Conservation (phyloP, 1,140 invertebrate species). For the Ericerus pela region DNA sequence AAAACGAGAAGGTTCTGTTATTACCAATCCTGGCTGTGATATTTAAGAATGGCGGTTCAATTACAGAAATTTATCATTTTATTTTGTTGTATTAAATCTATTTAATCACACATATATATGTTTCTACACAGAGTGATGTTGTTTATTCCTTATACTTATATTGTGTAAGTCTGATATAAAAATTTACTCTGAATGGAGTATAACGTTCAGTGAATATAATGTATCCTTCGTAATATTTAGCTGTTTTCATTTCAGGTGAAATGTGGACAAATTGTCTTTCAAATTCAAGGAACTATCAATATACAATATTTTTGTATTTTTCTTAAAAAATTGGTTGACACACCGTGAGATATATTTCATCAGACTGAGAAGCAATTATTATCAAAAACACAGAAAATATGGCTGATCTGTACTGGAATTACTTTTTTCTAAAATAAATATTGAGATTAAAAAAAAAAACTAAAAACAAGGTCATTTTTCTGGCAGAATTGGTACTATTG, state of each 20-base stretch:
- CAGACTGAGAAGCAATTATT: too few species aligned
- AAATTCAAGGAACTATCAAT: neutral
- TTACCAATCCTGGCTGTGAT: neutral
- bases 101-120: too few species aligned
- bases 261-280: neutral
- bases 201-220: neutral
- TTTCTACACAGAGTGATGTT: neutral
- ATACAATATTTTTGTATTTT: too few species aligned
- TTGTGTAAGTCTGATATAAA: slow-evolving; percentile 4
- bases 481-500: too few species aligned
- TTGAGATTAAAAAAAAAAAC: too few species aligned
- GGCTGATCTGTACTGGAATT: too few species aligned
- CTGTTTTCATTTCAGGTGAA: neutral
- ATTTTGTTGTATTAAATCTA: neutral
- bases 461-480: too few species aligned
- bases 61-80: neutral
- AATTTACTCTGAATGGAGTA: neutral
- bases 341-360: too few species aligned
- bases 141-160: neutral
- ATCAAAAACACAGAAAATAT: too few species aligned
- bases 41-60: neutral
- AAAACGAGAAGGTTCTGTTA: neutral
- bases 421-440: too few species aligned
- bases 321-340: too few species aligned
- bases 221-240: neutral